Conservation (phyloP, 2,888 invertebrate genomes). For the Bursaphelenchus okinawaensis region DNA sequence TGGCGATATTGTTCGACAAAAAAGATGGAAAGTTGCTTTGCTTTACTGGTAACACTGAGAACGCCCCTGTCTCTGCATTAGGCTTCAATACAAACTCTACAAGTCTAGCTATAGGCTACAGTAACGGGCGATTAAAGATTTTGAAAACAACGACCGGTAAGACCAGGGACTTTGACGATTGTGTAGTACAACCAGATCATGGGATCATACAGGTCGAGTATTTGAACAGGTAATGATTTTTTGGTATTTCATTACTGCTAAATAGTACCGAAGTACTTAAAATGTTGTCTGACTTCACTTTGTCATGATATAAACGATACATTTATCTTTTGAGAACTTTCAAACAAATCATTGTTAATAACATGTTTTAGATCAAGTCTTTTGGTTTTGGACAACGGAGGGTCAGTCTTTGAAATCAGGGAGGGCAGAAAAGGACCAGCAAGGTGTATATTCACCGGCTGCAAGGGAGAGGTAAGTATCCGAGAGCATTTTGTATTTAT, state of each 20-base stretch:
- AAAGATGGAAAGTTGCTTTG: conserved; percentile 29
- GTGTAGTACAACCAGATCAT: conserved; percentile 77
- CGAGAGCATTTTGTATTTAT: conserved; percentile 64
- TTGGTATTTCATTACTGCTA: no score
- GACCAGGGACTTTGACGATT: conserved; percentile 56
- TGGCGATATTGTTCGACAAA: conserved; percentile 39
- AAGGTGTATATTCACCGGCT: conserved; percentile 90
- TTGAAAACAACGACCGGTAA: conserved; percentile 22
- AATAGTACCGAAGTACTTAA: no score
- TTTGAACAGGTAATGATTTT: conserved; percentile 66
- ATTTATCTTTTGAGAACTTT: background rate
- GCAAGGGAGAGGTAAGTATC: conserved; percentile 74
- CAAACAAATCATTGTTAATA: background rate
- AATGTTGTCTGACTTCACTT: no score
- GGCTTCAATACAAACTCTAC: conserved; percentile 20
- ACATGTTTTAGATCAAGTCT: conserved; percentile 59
- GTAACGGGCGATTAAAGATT: conserved; percentile 26
- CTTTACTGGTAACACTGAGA: conserved; percentile 33
- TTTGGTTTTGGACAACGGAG: conserved; percentile 41
- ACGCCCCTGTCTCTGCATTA: conserved; percentile 24
- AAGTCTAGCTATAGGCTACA: conserved; percentile 22
- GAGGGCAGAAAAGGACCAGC: conserved; percentile 17
- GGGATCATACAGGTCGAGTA: conserved; percentile 75
- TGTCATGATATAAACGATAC: no score
- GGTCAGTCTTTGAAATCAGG: conserved; percentile 43